Evolutionary conservation across 1,140 invertebrate species (phyloP), one percentile per base, ranked within the genome.

Genomic region (Oncopodura yosiiana): DNA sequence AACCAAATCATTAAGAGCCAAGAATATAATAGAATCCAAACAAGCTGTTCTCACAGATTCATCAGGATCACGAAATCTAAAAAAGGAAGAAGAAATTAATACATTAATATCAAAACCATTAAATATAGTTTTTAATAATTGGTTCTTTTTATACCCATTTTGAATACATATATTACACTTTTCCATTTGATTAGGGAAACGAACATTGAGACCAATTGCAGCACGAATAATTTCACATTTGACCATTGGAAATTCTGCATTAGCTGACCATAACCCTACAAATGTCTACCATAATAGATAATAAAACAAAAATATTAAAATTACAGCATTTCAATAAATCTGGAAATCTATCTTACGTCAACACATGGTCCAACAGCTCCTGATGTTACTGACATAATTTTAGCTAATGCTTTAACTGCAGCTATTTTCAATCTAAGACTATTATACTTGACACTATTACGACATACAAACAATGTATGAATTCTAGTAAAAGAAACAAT

Each of bases 161-260:
- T 41, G n/a, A 23, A 56, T 9, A 21, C 9, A 6, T 16, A 30
- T 16, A 23, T 56, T 63, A 12, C 55, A 56, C 46, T 58, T 42
- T 30, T 63, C 54, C 61, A 62, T 62, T 48, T 63, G 53, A 50
- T 63, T 63, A 2, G 61, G 61, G 21, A 42, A 58, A 14, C 45
- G 36, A 16, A 50, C 44, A 41, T 59, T 60, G 8, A 63, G 38
- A 14, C 36, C 19, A 29, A 57, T 48, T 0, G 57, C 51, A 14
- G 45, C 44, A 42, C 30, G 9, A 9, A 63, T 27, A 5, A 63
- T 49, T 54, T 63, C 61, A 32, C 49, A 26, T 54, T 57, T 56
- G 1, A 60, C 57, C 12, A 48, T 34, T 5, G 52, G 32, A n/a
- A 39, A 14, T 27, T 59, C 26, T 1, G 24, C 24, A 9, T n/a